Base-by-base conservation (phyloP, 2,113 vertebrate species). In the Delphinapterus leucas region DNA sequence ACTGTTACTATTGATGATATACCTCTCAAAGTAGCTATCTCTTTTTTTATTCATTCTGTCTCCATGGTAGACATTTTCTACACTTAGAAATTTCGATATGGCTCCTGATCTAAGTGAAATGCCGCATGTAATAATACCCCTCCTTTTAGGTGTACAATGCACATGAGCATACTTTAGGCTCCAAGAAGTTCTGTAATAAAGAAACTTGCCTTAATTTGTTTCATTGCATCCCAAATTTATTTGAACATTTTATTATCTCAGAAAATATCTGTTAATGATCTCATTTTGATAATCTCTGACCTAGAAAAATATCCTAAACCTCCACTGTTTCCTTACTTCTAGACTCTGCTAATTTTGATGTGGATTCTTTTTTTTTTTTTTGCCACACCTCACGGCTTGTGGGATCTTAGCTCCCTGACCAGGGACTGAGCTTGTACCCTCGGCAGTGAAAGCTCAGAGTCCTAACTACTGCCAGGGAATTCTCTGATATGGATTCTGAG, bases 211-310 rank as follows among this genome's bases (percentile, higher is more conserved):
- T 63, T 36, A 26, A 41, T 89, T 73, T 53, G 17, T 94, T 82
- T 92, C 49, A 74, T 81, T 84, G 53, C 15, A 81, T 63, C 18
- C 10, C 58, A 84, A 15, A 33, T 73, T 84, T 93, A 79, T 88
- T 95, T 49, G 8, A 74, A 68, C 82, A 10, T 73, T 95, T 96
- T 89, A 60, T 58, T 87, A 65, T 81, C 71, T 86, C 20, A 92
- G 84, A 87, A 87, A 87, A 87, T 47, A 61, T 26, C 25, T 70
- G 36, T 93, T 79, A 63, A 47, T 76, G 61, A 47, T 68, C 20
- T 92, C 41, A 80, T 20, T 91, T 67, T 47, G 70, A 49, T 95
- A 38, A 67, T 44, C 92, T 92, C 44, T 86, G 53, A 80, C 41
- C 81, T 84, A 63, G 41, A 79, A 76, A 92, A 93, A 70, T 61